Conservation (phyloP, 2,797 vertebrate genomes). For the Enteromius argenteus region DNA sequence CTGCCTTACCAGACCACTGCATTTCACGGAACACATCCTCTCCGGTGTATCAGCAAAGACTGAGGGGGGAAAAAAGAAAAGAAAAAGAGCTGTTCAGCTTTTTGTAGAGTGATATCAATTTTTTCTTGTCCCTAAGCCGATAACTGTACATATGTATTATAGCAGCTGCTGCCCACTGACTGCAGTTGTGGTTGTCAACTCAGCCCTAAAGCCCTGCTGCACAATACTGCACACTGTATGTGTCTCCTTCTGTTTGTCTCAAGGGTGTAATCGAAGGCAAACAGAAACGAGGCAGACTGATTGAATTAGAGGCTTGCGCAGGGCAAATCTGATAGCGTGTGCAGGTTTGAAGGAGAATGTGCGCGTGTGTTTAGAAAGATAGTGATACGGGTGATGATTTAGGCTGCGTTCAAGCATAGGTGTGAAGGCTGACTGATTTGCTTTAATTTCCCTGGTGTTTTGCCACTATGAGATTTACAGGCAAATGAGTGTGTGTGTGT, state of each 20-base stretch:
- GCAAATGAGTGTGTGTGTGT: slow-evolving; percentile 2
- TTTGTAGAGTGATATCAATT: not conserved
- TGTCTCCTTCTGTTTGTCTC: slow-evolving; percentile 21
- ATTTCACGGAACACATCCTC: slow-evolving; percentile 36
- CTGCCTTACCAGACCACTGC: slow-evolving; percentile 43
- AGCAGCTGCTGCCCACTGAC: slow-evolving; percentile 35
- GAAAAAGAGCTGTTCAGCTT: slow-evolving; percentile 11
- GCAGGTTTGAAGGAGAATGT: slow-evolving; percentile 19
- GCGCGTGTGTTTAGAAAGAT: slow-evolving; percentile 1
- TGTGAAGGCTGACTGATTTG: slow-evolving; percentile 59
- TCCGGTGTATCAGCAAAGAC: slow-evolving; percentile 15
- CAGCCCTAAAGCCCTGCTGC: slow-evolving; percentile 21
- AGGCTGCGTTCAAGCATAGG: slow-evolving; percentile 51
- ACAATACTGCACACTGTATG: slow-evolving; percentile 34
- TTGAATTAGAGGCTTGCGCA: slow-evolving; percentile 9
- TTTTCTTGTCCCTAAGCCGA: slow-evolving; percentile 13
- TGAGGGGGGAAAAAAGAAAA: not conserved
- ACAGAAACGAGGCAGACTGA: slow-evolving; percentile 33
- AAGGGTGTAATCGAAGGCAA: slow-evolving; percentile 18
- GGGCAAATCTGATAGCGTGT: slow-evolving; percentile 22
- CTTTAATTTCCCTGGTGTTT: slow-evolving; percentile 57
- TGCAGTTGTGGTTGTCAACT: slow-evolving; percentile 50
- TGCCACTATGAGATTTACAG: slow-evolving; percentile 40
- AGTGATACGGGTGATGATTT: slow-evolving; percentile 34
- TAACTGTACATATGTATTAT: slow-evolving; percentile 22